Evolutionary conservation across 2,113 vertebrate genomes (phyloP).

Genomic region (Catagonus wagneri): DNA sequence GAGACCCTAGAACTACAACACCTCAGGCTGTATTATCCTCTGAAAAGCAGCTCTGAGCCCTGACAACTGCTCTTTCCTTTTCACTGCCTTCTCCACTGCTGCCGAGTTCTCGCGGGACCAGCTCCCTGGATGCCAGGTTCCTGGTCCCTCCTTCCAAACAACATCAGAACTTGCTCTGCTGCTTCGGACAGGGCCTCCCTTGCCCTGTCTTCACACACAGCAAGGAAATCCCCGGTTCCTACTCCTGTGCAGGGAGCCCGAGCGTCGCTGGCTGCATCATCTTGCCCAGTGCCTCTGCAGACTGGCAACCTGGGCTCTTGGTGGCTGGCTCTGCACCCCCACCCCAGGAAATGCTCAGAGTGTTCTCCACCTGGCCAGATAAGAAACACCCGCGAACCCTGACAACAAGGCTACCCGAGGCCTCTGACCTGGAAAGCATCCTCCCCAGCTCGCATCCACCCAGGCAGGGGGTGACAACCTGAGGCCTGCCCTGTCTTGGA

Average conservation of each 20-base stretch:
- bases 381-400: not conserved
- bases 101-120: not conserved
- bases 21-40: not conserved
- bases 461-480: not conserved
- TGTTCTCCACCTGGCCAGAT: not conserved
- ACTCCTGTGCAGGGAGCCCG: not conserved
- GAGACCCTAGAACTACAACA: not conserved
- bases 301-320: not conserved
- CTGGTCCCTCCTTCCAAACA: not conserved
- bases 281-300: not conserved
- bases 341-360: not conserved
- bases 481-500: not conserved
- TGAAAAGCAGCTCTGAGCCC: not conserved
- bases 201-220: not conserved
- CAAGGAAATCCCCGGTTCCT: too few relatives aligned
- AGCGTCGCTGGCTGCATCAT: accelerated
- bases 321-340: not conserved
- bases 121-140: not conserved
- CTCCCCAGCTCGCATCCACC: not conserved
- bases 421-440: not conserved
- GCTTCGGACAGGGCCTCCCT: not conserved
- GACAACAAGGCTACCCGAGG: not conserved
- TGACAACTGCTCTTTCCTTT: not conserved
- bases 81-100: not conserved
- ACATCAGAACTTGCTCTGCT: too few relatives aligned